Evolutionary conservation across 2,797 vertebrate genomes (phyloP).

Genomic region (Eulemur coronatus): DNA sequence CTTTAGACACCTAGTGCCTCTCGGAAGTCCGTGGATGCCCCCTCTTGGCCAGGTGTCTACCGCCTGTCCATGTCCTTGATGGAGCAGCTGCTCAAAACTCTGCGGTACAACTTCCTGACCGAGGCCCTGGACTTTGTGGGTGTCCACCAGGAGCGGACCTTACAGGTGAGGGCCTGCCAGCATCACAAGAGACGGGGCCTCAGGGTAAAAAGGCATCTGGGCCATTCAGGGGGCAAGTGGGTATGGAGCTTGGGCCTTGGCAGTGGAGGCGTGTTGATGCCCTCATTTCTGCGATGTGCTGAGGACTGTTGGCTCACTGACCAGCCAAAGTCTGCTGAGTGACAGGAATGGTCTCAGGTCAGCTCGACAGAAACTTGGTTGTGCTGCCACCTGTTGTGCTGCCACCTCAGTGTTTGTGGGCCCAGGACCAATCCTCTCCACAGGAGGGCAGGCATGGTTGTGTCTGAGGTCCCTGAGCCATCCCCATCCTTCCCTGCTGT

Average conservation of each 20-base stretch:
- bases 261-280: neutral
- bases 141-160: constrained; percentile 97
- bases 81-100: constrained; percentile 97
- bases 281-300: neutral
- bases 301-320: neutral
- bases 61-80: constrained; percentile 95
- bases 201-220: neutral
- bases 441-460: neutral
- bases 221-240: neutral
- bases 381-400: neutral
- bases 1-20: constrained; percentile 86
- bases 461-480: neutral
- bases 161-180: constrained; percentile 88
- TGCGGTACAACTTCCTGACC: constrained; percentile 96
- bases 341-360: neutral
- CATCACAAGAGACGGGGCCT: neutral
- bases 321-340: neutral
- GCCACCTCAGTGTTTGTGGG: neutral
- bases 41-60: constrained; percentile 97
- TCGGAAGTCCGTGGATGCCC: constrained; percentile 93
- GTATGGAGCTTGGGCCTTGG: neutral
- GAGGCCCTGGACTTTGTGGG: constrained; percentile 97
- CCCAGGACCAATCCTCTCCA: neutral
- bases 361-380: neutral
- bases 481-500: neutral